These are phyloP conservation scores for Drosophila sulfurigaster DNA, from an alignment of 1,140 invertebrate genomes.

Conservation along the genomic window DNA sequence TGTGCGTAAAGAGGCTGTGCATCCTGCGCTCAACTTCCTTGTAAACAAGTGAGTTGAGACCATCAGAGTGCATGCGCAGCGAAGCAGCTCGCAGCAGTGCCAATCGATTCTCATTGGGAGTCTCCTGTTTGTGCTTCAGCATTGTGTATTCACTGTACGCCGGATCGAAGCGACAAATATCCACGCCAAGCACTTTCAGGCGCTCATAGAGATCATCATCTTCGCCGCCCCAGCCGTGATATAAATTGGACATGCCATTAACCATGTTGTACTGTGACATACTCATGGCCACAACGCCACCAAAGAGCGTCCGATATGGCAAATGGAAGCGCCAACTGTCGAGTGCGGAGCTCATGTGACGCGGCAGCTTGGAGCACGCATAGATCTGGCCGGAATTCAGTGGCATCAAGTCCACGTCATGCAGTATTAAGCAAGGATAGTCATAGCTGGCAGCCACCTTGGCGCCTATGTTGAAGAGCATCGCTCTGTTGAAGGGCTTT, in stretches of 20 bases:
- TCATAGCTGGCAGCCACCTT: conserved; percentile 89
- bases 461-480: conserved; percentile 97
- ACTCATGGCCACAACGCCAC: conserved; percentile 91
- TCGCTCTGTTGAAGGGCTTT: conserved; percentile 95
- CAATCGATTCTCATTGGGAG: conserved; percentile 67
- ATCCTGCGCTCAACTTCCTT: conserved; percentile 86
- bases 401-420: conserved; percentile 97
- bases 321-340: conserved; percentile 94
- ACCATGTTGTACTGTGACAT: conserved; percentile 90
- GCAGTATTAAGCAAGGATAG: conserved; percentile 96
- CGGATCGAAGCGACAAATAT: conserved; percentile 90
- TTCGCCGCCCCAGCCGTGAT: conserved; percentile 95
- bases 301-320: conserved; percentile 90
- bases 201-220: conserved; percentile 94
- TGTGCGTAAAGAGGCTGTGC: conserved; percentile 87
- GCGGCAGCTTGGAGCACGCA: conserved; percentile 93
- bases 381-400: conserved; percentile 96
- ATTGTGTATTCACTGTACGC: conserved; percentile 91
- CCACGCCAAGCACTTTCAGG: conserved; percentile 86
- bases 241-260: conserved; percentile 95
- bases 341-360: conserved; percentile 96
- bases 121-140: conserved; percentile 89
- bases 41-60: conserved; percentile 89
- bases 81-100: conserved; percentile 85
- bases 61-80: conserved; percentile 88